Evolutionary conservation across 2,797 vertebrate genomes (phyloP), one percentile per base, ranked within the genome.

Genomic region (Xenopus petersii): DNA sequence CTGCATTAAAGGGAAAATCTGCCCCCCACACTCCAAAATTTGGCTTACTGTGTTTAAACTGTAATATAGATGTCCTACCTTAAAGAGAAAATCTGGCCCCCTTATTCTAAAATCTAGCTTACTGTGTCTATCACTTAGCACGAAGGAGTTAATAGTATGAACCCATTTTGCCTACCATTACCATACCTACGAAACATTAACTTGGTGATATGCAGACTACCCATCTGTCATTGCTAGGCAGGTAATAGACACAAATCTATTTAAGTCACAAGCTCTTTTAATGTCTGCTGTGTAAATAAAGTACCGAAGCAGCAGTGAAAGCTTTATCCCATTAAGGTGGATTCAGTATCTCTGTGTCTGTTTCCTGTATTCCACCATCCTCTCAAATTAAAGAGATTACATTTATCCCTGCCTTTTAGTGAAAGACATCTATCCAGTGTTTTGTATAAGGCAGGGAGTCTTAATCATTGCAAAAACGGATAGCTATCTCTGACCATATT

Each of bases 321-420:
- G 71, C 76, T 69, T 78, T 73, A 78, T 78, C 76, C 71, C 66
- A 78, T 78, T 78, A 78, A 16, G 60, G 66, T 21, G 76, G 71
- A 73, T 78, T 73, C 60, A 62, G 76, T 36, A 26, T 78, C 26
- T 70, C 26, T 24, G 49, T 69, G 64, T 49, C 73, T 24, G 51
- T 65, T 64, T 73, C 66, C 71, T 78, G 48, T 70, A 70, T 58
- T 65, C 54, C 15, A 36, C 66, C 5, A 11, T 59, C n/a, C 11
- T 69, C n/a, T 10, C 66, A 51, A 60, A 78, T 78, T 78, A 78
- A 73, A 73, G 71, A 73, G 75, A 78, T 78, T 78, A 73, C 51
- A 63, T 51, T 78, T 72, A 78, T 78, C 76, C 71, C n/a, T 46
- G 71, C 71, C 76, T 78, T 78, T 78, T 74, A 78, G 76, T 65